A percentile compares a stretch with the other conserved stretches of the same genome.
Evolutionary conservation across 2,797 vertebrate species (phyloP).

Genomic region (Sebastes hubbsi): DNA sequence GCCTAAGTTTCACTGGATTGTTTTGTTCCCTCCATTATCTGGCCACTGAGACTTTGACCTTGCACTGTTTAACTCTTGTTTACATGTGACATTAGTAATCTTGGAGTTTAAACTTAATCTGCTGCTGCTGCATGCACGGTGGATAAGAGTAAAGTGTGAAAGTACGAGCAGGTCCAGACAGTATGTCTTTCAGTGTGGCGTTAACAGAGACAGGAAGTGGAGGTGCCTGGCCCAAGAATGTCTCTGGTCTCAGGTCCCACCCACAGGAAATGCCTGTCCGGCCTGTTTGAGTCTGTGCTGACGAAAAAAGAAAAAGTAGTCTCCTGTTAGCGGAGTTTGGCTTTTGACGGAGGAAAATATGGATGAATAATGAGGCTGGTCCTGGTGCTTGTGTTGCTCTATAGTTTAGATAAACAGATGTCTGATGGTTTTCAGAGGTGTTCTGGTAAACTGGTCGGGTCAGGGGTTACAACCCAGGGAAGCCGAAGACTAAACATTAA

Average conservation of each 20-base stretch:
- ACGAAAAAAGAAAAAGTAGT: conserved; percentile 49
- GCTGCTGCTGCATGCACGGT: not conserved
- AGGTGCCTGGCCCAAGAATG: conserved; percentile 82
- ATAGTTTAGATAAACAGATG: conserved; percentile 60
- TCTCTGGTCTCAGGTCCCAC: conserved; percentile 71
- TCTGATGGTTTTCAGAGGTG: conserved; percentile 62
- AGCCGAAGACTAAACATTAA: conserved; percentile 59
- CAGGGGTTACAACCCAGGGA: conserved; percentile 43
- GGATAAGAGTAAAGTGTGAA: conserved; percentile 18
- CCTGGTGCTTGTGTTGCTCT: conserved; percentile 17
- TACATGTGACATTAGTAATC: conserved; percentile 18
- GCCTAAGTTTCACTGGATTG: not conserved
- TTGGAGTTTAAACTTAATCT: conserved; percentile 24
- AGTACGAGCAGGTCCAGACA: conserved; percentile 61
- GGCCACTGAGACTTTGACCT: conserved; percentile 12
- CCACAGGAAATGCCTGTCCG: conserved; percentile 85
- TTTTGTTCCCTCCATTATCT: conserved; percentile 14
- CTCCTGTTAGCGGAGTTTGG: conserved; percentile 37
- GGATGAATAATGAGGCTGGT: conserved; percentile 41
- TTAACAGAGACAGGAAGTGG: conserved; percentile 81
- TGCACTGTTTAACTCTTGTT: conserved; percentile 23
- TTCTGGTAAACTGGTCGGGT: conserved; percentile 55
- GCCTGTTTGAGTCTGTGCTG: conserved; percentile 59
- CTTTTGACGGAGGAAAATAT: conserved; percentile 33
- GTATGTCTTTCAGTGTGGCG: conserved; percentile 50